These are phyloP conservation scores for Pentamera pediparva DNA, from an alignment of 53 echinoderm and acorn worm species.

Conservation along the genomic window DNA sequence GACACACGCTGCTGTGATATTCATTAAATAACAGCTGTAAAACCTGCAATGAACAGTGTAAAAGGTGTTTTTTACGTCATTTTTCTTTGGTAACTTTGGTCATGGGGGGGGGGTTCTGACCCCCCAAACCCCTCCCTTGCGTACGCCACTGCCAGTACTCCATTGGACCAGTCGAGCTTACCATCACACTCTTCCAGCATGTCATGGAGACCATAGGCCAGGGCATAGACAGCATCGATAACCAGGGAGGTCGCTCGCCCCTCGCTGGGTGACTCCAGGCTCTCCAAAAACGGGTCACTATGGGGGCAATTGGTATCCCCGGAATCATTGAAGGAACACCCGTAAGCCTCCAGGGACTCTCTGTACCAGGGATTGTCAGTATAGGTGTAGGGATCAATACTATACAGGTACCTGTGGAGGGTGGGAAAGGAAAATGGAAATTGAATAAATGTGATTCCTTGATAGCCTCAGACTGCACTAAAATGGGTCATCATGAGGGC, in stretches of 20 bases:
- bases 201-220: slow-evolving; percentile 69
- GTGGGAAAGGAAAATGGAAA: neutral
- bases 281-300: slow-evolving; percentile 57
- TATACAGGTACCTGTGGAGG: slow-evolving; percentile 51
- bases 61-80: too few species aligned
- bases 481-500: slow-evolving; percentile 71
- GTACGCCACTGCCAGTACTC: neutral
- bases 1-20: too few species aligned
- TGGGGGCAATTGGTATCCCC: slow-evolving; percentile 47
- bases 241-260: slow-evolving; percentile 58
- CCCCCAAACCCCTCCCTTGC: too few species aligned
- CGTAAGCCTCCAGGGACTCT: slow-evolving; percentile 49
- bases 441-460: too few species aligned
- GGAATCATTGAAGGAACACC: slow-evolving; percentile 51
- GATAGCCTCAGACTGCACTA: too few species aligned
- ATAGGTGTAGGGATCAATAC: slow-evolving; percentile 59
- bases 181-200: slow-evolving; percentile 53
- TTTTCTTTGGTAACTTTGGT: too few species aligned
- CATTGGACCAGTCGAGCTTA: neutral
- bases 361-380: slow-evolving; percentile 81
- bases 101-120: too few species aligned
- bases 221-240: slow-evolving; percentile 79
- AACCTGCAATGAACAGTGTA: too few species aligned
- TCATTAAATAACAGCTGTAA: too few species aligned
- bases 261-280: slow-evolving; percentile 53